phyloP scores from a whole-genome alignment of 2,797 vertebrate genomes.

The Alectoris magna region DNA sequence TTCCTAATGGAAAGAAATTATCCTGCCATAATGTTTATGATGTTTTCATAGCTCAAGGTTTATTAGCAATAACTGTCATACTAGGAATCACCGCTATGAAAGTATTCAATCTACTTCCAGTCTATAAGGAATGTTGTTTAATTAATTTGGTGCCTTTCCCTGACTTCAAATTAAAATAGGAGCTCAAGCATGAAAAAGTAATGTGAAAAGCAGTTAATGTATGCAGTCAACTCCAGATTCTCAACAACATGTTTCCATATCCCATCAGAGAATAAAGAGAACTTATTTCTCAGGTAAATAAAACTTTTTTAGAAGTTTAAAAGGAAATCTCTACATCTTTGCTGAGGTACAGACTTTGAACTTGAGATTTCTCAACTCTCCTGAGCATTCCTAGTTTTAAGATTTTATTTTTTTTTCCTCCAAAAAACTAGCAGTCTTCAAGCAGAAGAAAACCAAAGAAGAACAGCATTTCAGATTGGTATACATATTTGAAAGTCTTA shows the following conservation, averaged over 20 bases:
- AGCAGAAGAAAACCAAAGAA: background rate
- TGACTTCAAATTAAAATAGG: slow-evolving; percentile 17
- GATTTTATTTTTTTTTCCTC: background rate
- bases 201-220: background rate
- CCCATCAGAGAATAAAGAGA: background rate
- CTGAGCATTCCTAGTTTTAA: background rate
- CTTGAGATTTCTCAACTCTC: background rate
- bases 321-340: background rate
- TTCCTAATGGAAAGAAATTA: background rate
- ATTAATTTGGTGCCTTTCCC: slow-evolving; percentile 10
- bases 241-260: background rate
- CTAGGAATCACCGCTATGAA: background rate
- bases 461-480: background rate
- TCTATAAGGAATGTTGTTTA: background rate
- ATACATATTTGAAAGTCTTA: background rate
- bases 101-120: background rate
- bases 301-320: background rate
- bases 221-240: background rate
- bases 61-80: background rate
- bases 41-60: background rate
- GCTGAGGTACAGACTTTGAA: background rate
- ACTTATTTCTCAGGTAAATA: background rate
- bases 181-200: slow-evolving; percentile 9
- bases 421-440: background rate
- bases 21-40: background rate